Base-by-base conservation (phyloP, 2,888 invertebrate species). In the Muscina levida region DNA sequence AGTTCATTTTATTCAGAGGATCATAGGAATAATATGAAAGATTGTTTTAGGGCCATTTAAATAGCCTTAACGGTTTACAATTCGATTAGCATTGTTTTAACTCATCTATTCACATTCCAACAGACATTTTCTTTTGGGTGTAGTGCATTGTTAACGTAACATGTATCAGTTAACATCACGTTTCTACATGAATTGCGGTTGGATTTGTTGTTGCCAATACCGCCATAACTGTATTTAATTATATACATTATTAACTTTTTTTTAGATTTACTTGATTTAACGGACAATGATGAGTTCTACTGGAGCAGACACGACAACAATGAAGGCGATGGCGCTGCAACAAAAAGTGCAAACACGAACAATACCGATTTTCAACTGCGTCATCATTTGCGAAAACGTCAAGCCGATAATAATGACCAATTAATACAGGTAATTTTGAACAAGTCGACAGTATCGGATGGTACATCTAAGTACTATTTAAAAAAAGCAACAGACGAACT, bases 181-280 rank as follows among this genome's bases (percentile, higher is more conserved):
- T n/a, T n/a, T 8, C 10, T 39, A 46, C 11, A n/a, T 44, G 17
- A n/a, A 46, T 6, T n/a, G 11, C 44, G n/a, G 46, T 57, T 62
- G 13, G 48, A 57, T 2, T 22, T 42, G 13, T 39, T 39, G 59
- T 59, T 22, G 42, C 22, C 22, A 17, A 8, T 31, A 31, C 56
- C 5, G 13, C 17, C 26, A 59, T 71, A 57, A 39, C 46, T 62
- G 59, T 51, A 31, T 48, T 42, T 44, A 39, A 66, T 53, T 39
- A 65, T 65, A 19, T 6, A 13, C 42, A 31, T 57, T 73, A 26
- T 37, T 74, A 42, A 39, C 2, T n/a, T 15, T 26, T 17, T 42
- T 26, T 17, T 42, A 89, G 89, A 89, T 85, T 83, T 89, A 66
- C 84, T 88, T 5, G 86, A 88, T 10, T 75, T 86, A 31, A 77